A percentile compares a stretch with the other conserved stretches of the same genome.
phyloP scores from a whole-genome alignment of 2,113 vertebrate species.

The Bolborhynchus lineola region DNA sequence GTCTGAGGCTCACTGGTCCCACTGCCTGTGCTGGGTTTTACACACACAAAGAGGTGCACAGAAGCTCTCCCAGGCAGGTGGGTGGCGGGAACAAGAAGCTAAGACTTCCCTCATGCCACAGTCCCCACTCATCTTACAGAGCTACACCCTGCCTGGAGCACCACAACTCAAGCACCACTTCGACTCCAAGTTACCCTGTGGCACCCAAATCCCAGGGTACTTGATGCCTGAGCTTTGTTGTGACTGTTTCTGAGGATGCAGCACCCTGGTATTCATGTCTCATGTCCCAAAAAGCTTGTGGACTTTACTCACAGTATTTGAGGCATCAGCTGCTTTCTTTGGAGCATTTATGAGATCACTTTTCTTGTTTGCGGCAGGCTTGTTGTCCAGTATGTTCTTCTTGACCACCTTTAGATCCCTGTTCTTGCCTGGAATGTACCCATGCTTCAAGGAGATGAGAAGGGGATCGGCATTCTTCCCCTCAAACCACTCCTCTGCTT shows the following conservation, averaged over 20 bases:
- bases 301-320: conserved; percentile 67
- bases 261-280: rapidly evolving
- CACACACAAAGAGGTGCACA: neutral
- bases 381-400: conserved; percentile 93
- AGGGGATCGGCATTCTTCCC: conserved; percentile 91
- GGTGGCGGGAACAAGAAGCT: neutral
- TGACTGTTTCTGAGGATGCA: neutral
- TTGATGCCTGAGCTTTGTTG: neutral
- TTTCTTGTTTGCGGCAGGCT: conserved; percentile 81
- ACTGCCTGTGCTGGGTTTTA: neutral
- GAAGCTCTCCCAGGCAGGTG: neutral
- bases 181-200: too few species aligned
- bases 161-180: neutral
- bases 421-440: conserved; percentile 90
- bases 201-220: neutral
- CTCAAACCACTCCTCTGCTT: conserved; percentile 96
- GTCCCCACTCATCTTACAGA: neutral
- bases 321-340: conserved; percentile 75
- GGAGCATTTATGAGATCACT: conserved; percentile 78
- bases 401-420: conserved; percentile 93
- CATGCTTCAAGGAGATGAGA: conserved; percentile 93
- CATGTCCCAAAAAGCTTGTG: neutral
- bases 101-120: neutral
- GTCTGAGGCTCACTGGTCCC: neutral
- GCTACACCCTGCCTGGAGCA: neutral